Base-by-base conservation (phyloP, 92 coral and sea anemone species). In the Siderastrea siderea region DNA sequence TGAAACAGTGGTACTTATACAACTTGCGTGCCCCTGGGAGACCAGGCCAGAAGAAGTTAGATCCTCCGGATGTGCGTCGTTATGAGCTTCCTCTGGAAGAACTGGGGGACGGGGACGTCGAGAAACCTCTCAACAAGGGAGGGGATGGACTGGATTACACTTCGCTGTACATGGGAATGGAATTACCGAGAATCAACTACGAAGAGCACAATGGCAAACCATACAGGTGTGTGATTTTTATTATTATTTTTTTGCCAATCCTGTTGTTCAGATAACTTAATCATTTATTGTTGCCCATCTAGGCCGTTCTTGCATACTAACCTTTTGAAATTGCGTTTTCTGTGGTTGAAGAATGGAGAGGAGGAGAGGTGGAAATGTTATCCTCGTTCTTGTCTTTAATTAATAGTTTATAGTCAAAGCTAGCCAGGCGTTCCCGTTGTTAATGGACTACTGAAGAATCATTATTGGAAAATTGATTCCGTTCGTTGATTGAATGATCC, bases 161-260 rank as follows among this genome's bases (percentile, higher is more conserved):
- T 46, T 54, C 83, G 78, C 87, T 95, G 69, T 88, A 78, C 73
- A 26, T 43, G 2, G 80, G 88, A 38, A 43, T 95, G 7, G 98
- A 91, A 68, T 87, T 95, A 16, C 98, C 98, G 8, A 95, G 89
- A 26, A 71, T 95, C 62, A 95, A 95, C 74, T 86, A 92, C 62
- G 86, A 47, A 19, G 71, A 85, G 71, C 68, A 76, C 83, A 94
- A 89, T 26, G 82, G 94, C 62, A 90, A 89, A 63, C 95, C 88
- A 9, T 90, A 95, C 86, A 86, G 88, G 78, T 73, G 55, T 1
- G 76, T 47, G 19, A 14, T 10, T 5, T 61, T 2, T 61, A 6
- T 2, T 61, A 13, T 5, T 0, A 3, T 19, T n/a, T 14, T 61
- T 16, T 15, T 15, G 15, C 62, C 17, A 61, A 3, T 6, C 14